Evolutionary conservation across 2,797 vertebrate species (phyloP).

Genomic region (Threskiornis aethiopicus): DNA sequence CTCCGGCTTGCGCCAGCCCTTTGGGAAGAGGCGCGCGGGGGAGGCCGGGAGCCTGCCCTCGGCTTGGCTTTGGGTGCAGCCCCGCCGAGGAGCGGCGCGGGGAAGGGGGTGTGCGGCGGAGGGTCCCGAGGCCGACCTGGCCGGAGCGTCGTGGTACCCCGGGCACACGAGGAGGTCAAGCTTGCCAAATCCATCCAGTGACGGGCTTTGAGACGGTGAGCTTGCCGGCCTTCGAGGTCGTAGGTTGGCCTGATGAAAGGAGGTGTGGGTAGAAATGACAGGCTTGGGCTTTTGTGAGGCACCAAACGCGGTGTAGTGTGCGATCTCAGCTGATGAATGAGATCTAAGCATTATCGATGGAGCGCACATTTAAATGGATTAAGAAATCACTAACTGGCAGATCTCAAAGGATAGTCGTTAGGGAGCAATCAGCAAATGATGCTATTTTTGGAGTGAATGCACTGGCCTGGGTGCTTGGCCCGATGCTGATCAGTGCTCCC

Average conservation of each 20-base stretch:
- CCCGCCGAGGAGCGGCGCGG: not conserved
- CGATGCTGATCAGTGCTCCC: not conserved
- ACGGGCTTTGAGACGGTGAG: fast-evolving
- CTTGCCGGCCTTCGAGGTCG: fast-evolving
- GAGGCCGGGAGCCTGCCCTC: not conserved
- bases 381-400: constrained; percentile 48
- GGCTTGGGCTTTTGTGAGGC: not conserved
- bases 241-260: not conserved
- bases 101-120: not conserved
- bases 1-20: not conserved
- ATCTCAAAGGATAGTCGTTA: constrained; percentile 19
- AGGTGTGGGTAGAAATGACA: not conserved
- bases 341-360: constrained; percentile 20
- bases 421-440: not conserved
- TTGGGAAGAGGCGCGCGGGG: not conserved
- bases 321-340: constrained; percentile 16
- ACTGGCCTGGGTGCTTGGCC: not conserved
- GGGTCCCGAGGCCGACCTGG: too few relatives aligned
- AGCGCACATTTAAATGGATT: constrained; percentile 26
- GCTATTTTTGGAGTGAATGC: not conserved
- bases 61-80: not conserved
- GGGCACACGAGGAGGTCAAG: fast-evolving
- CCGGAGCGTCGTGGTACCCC: fast-evolving
- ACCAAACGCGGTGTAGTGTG: not conserved
- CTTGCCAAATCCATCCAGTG: fast-evolving